Percentiles rank a stretch among this genome's conserved stretches.
Conservation (phyloP, 1,140 invertebrate species). For the Scaptomyza montana region DNA sequence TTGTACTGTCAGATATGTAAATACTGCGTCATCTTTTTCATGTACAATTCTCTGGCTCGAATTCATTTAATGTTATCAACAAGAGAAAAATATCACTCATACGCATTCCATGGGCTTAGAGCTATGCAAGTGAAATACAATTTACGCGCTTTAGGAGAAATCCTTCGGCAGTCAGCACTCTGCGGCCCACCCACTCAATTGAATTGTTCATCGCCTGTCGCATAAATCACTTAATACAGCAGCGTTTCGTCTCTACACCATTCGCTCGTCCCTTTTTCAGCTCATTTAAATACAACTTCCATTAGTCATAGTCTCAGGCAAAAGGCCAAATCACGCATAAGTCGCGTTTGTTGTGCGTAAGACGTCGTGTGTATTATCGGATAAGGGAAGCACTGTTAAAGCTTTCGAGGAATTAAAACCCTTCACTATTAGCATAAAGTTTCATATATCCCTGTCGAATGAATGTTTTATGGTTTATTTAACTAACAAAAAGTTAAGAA, state of each 20-base stretch:
- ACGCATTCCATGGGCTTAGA: constrained; percentile 21
- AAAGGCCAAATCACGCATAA: constrained; percentile 53
- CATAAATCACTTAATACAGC: constrained; percentile 42
- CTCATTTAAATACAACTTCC: constrained; percentile 72
- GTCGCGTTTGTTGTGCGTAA: constrained; percentile 2
- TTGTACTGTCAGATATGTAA: neutral
- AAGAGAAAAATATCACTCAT: constrained; percentile 11
- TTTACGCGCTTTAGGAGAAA: constrained; percentile 41
- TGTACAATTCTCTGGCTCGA: neutral
- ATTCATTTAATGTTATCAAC: constrained; percentile 1
- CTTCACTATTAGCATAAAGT: too few species aligned
- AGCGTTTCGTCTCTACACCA: neutral
- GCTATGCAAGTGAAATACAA: constrained; percentile 57
- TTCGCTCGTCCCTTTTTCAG: neutral
- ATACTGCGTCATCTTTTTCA: neutral
- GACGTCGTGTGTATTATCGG: neutral
- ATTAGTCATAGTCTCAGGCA: constrained; percentile 58
- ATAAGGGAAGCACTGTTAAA: too few species aligned
- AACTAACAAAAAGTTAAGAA: too few species aligned
- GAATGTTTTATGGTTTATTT: neutral
- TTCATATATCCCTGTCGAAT: neutral
- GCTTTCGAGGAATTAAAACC: too few species aligned
- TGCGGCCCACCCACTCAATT: constrained; percentile 1
- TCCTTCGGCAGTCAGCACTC: neutral
- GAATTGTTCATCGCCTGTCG: constrained; percentile 23